These are phyloP conservation scores for Aleadryas rufinucha DNA, from an alignment of 2,113 vertebrate genomes.

Conservation along the genomic window DNA sequence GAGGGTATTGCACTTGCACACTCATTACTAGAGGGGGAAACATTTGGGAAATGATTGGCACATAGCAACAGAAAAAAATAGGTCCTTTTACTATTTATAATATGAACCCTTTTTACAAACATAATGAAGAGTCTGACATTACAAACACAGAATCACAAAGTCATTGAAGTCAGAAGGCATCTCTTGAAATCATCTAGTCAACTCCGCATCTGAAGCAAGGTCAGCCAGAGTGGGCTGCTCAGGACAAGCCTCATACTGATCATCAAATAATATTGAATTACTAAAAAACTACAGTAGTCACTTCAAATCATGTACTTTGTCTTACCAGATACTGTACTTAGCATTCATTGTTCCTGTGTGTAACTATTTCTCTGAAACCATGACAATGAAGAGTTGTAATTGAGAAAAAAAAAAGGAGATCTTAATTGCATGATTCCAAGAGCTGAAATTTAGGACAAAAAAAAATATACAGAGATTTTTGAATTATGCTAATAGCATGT, in stretches of 20 bases:
- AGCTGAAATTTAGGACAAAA: background rate
- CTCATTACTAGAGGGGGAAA: background rate
- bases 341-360: background rate
- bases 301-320: background rate
- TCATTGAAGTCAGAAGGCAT: background rate
- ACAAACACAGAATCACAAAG: background rate
- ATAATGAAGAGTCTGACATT: background rate
- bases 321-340: background rate
- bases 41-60: background rate
- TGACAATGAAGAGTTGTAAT: background rate
- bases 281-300: background rate
- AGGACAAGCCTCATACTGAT: background rate
- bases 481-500: background rate
- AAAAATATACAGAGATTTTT: background rate
- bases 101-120: background rate
- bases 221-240: background rate
- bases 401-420: background rate
- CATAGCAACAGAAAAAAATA: background rate
- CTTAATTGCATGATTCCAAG: background rate
- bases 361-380: background rate
- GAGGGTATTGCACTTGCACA: background rate
- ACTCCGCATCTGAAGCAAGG: background rate
- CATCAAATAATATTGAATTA: background rate
- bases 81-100: background rate
- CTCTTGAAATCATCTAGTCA: background rate